A percentile compares a stretch with the other conserved stretches of the same genome.
phyloP scores from a whole-genome alignment of 2,888 invertebrate genomes.

The Megastigmus dorsalis region DNA sequence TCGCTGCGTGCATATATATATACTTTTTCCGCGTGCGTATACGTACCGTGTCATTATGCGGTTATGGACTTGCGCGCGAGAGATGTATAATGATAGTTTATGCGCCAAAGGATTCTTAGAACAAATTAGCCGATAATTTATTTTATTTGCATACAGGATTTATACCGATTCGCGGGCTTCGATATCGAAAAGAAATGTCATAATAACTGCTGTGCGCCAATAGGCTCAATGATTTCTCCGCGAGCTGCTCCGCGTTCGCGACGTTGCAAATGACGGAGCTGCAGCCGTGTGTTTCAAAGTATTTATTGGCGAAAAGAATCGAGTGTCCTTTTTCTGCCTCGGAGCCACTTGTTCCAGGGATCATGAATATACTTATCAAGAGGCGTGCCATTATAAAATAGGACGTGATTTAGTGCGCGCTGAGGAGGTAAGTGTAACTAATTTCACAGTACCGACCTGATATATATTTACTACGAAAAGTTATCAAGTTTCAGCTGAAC shows the following conservation, averaged over 20 bases:
- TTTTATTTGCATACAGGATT: constrained; percentile 47
- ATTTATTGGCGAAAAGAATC: constrained; percentile 25
- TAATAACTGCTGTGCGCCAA: constrained; percentile 45
- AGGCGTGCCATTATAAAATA: constrained; percentile 5
- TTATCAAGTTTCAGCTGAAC: constrained; percentile 7
- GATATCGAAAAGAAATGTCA: constrained; percentile 33
- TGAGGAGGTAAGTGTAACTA: not conserved
- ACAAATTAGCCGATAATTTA: constrained; percentile 48
- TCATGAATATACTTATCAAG: constrained; percentile 27
- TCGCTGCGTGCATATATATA: too few species aligned
- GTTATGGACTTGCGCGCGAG: not conserved
- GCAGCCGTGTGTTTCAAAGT: not conserved
- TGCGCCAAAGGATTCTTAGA: constrained; percentile 10
- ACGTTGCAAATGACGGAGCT: constrained; percentile 9
- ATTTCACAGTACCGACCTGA: not conserved
- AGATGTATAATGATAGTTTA: constrained; percentile 25
- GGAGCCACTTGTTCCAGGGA: constrained; percentile 2
- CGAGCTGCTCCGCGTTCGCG: not conserved
- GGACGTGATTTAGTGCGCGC: not conserved
- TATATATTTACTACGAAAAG: not conserved
- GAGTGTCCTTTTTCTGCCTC: not conserved
- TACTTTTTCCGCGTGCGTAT: too few species aligned
- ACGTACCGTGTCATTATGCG: too few species aligned
- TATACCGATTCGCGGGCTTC: constrained; percentile 13
- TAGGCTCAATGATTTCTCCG: not conserved